A percentile compares a stretch with the other conserved stretches of the same genome.
Conservation (phyloP, 2,797 vertebrate genomes). For the Tauraco hartlaubi region DNA sequence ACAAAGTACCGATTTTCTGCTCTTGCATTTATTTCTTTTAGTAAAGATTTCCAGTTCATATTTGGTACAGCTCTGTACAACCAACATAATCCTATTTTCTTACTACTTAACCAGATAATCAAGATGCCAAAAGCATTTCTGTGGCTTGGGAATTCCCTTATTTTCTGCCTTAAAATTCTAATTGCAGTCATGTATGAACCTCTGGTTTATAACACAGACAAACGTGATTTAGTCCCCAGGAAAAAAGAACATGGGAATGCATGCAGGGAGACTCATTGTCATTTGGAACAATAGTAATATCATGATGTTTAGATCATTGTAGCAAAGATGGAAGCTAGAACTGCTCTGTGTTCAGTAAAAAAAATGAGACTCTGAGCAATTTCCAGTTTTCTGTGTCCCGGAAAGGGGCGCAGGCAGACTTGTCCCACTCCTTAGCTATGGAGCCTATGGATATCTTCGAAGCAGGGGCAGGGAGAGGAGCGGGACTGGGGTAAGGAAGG, state of each 20-base stretch:
- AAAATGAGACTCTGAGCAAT: not conserved
- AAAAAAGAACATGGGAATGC: not conserved
- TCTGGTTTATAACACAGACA: not conserved
- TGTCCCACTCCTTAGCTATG: not conserved
- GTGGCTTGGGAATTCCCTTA: not conserved
- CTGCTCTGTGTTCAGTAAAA: not conserved
- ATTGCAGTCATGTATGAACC: not conserved
- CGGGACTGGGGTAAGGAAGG: not conserved
- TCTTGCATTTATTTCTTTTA: constrained; percentile 14
- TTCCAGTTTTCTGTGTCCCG: not conserved
- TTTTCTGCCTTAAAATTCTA: constrained; percentile 27
- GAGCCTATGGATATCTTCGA: not conserved
- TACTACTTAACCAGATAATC: constrained; percentile 55
- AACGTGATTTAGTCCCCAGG: not conserved
- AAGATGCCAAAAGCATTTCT: constrained; percentile 28
- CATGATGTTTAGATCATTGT: not conserved
- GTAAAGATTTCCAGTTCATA: constrained; percentile 22
- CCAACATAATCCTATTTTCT: constrained; percentile 65
- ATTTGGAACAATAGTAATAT: not conserved
- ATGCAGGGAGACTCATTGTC: not conserved
- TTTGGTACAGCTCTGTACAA: constrained; percentile 28
- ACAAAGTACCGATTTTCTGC: constrained; percentile 59
- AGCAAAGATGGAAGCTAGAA: not conserved
- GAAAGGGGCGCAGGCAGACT: not conserved
- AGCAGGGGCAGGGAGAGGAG: not conserved